These are phyloP conservation scores for Melospiza georgiana DNA, from an alignment of 2,113 vertebrate species.

Conservation along the genomic window DNA sequence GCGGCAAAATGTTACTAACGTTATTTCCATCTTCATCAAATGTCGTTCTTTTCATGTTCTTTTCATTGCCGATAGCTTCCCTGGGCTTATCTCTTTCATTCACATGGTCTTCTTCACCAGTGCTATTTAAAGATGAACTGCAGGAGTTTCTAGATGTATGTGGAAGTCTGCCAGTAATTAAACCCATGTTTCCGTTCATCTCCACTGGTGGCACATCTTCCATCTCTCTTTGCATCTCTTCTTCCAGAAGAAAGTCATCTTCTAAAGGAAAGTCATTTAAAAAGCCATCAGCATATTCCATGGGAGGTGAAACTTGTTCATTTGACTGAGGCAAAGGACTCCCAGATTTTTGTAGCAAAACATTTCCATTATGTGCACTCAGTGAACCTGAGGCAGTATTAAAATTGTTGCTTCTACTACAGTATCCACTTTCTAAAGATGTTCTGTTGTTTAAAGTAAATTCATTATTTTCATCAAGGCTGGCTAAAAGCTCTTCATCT, in stretches of 20 bases:
- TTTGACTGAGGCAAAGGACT: conserved; percentile 2
- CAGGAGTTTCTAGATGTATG: background rate
- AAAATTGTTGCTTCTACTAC: conserved; percentile 66
- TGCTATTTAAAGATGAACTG: conserved; percentile 25
- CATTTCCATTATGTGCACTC: background rate
- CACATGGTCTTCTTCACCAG: background rate
- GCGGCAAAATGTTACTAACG: background rate
- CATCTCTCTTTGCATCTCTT: conserved; percentile 15
- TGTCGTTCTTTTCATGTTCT: background rate
- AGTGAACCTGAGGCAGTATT: conserved; percentile 1
- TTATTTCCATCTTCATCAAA: background rate
- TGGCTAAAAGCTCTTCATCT: conserved; percentile 88
- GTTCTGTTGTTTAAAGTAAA: conserved; percentile 36
- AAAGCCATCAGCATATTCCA: conserved; percentile 17
- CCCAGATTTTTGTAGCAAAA: background rate
- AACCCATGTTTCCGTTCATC: background rate
- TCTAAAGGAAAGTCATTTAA: conserved; percentile 30
- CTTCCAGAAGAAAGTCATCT: conserved; percentile 26
- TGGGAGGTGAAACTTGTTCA: background rate
- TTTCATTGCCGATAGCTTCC: background rate
- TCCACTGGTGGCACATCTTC: background rate
- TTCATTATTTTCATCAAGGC: conserved; percentile 77
- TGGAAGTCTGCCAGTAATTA: conserved; percentile 7
- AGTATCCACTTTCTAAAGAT: conserved; percentile 78
- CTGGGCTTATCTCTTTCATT: background rate